Percentiles rank a stretch among this genome's conserved stretches.
phyloP scores from a whole-genome alignment of 1,140 invertebrate species.

The Protaetia brevitarsis region DNA sequence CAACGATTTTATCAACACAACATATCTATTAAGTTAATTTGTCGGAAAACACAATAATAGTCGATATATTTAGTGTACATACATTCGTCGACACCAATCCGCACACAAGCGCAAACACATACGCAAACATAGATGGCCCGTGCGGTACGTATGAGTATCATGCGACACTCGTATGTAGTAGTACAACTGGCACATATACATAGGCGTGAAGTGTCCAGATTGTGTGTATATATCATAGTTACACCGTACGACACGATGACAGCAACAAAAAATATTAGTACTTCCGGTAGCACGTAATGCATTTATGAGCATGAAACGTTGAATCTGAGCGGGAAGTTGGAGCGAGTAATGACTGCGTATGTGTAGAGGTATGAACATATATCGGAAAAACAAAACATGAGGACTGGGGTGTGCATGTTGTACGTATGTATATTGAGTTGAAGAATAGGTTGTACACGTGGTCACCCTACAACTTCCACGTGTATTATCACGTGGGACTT shows the following conservation, averaged over 20 bases:
- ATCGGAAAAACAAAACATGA: neutral
- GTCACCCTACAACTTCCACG: neutral
- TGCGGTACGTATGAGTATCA: too few relatives aligned
- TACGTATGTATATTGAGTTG: neutral
- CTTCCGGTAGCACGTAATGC: constrained; percentile 14
- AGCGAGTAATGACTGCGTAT: constrained; percentile 6
- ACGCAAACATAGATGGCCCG: neutral
- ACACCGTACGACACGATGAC: neutral
- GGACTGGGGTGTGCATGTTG: neutral
- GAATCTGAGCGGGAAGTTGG: constrained; percentile 15
- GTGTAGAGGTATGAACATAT: constrained; percentile 9
- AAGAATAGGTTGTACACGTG: neutral
- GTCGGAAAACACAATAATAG: constrained; percentile 9
- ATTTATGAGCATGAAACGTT: constrained; percentile 2
- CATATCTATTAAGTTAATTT: neutral
- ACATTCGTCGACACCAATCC: too few relatives aligned
- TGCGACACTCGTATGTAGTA: neutral
- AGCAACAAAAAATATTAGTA: constrained; percentile 13
- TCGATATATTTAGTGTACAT: neutral
- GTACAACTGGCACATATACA: neutral
- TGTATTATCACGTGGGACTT: too few relatives aligned
- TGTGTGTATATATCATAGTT: neutral
- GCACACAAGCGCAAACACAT: neutral
- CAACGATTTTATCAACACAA: constrained; percentile 1
- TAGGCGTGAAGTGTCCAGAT: neutral